Base-by-base conservation (phyloP, 1,140 invertebrate species). In the Telenomus remus region DNA sequence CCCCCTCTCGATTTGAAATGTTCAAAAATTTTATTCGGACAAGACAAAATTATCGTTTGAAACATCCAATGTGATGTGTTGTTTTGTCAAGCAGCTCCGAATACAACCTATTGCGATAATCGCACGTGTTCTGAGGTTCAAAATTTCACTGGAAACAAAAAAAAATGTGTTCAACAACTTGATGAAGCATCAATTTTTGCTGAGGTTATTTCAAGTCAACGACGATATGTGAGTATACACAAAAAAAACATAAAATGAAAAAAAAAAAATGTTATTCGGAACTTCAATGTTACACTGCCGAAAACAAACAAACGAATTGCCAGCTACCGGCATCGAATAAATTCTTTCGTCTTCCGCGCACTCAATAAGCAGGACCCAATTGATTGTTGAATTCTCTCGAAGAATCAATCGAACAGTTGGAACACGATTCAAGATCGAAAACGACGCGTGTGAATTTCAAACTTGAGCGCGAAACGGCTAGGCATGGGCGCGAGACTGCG, bases 301-400 rank as follows among this genome's bases (percentile, higher is more conserved):
- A 74, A 61, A 78, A 74, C 50, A 51, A 68, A 78, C 54, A 78
- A 78, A 78, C 71, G 70, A 74, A 74, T 78, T 78, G 76, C 76
- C 76, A 78, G 5, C 66, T 69, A 72, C 65, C 66, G 71, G 76
- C 71, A 75, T 55, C 61, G 61, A 78, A 78, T 78, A 44, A 74
- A 75, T 71, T 78, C 69, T 78, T 74, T 74, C 66, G 76, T 79
- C 76, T 75, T 79, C 76, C 76, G 76, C 44, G 56, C 61, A 71
- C 54, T 66, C 57, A 54, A 55, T 63, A 68, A 54, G 55, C 2
- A 13, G 6, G 13, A 44, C 13, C 11, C 11, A 8, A 39, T 39
- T 27, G 37, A 39, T 9, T n/a, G 34, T 39, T n/a, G n/a, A 39
- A 39, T n/a, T 39, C n/a, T 3, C 37, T 5, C 34, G 34, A 6